Evolutionary conservation across 1,140 invertebrate species (phyloP), one percentile per base, ranked within the genome.

Genomic region (Kradibia gibbosae): DNA sequence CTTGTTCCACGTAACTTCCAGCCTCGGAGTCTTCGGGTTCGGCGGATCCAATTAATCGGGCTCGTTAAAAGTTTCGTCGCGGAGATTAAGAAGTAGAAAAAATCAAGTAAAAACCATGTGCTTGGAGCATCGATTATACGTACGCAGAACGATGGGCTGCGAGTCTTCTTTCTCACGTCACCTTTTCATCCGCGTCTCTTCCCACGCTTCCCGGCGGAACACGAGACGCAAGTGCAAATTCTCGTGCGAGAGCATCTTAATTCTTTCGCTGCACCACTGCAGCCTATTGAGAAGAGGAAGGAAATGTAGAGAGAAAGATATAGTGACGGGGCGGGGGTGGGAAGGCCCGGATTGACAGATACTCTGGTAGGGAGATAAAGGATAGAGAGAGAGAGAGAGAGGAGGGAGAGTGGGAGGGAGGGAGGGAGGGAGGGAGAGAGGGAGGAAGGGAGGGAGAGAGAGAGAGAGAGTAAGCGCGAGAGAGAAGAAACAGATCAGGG

Each of bases 1-100:
- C 89, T 88, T 90, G 87, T 90, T 90, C 85, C 84, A 87, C 87
- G 83, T 80, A 84, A 31, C 84, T 34, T 39, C 86, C 86, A 84
- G 74, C 78, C 81, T 65, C 80, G 83, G 80, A 84, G 86, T 36
- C 36, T 39, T 55, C 20, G 28, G 76, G 57, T 45, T 55, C 53
- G 55, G 70, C 86, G 86, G 84, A 87, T 86, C 86, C 88, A 90
- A 90, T 89, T 88, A 90, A 73, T 31, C 57, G 77, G 73, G 79
- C 83, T 85, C 70, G 75, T 85, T 67, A 72, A 77, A 60, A 75
- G 45, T 77, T 71, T 76, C 80, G 71, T n/a, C 74, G 80, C 62
- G 72, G 10, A 7, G 31, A 71, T 17, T 45, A 45, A 62, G 48
- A 77, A 71, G 34, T 20, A 36, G 25, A 53, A 71, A 48, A 76